A percentile compares a stretch with the other conserved stretches of the same genome.
phyloP scores from a whole-genome alignment of 2,888 invertebrate genomes.

The Eudemis profundana region DNA sequence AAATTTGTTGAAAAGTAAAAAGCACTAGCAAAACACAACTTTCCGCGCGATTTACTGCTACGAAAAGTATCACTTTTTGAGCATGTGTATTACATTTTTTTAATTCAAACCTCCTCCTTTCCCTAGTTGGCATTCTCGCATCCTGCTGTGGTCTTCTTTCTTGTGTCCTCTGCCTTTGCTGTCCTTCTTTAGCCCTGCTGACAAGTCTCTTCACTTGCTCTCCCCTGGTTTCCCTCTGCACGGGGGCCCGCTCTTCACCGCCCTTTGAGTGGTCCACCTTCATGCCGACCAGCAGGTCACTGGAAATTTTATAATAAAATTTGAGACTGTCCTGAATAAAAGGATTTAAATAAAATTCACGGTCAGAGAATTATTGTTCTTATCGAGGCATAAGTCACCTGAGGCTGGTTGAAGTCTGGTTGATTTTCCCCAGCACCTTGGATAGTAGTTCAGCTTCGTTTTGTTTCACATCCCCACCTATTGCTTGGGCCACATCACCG shows the following conservation, averaged over 20 bases:
- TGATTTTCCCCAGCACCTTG: constrained; percentile 86
- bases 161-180: constrained; percentile 57
- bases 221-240: constrained; percentile 69
- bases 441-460: constrained; percentile 90
- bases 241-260: constrained; percentile 54
- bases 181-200: constrained; percentile 59
- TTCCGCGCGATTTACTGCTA: too few relatives aligned
- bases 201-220: constrained; percentile 83
- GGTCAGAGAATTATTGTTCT: too few relatives aligned
- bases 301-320: constrained; percentile 61
- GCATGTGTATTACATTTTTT: too few relatives aligned
- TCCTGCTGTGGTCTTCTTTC: constrained; percentile 46
- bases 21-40: too few relatives aligned
- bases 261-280: constrained; percentile 88
- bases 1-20: too few relatives aligned
- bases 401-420: constrained; percentile 72
- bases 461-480: constrained; percentile 88
- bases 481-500: constrained; percentile 88
- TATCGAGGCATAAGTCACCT: constrained; percentile 58
- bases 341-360: too few relatives aligned
- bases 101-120: constrained; percentile 30
- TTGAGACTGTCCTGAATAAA: neutral
- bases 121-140: constrained; percentile 16
- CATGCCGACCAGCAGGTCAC: constrained; percentile 91
- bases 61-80: too few relatives aligned